A percentile compares a stretch with the other conserved stretches of the same genome.
phyloP scores from a whole-genome alignment of 2,113 vertebrate genomes.

The Petaurus breviceps region DNA sequence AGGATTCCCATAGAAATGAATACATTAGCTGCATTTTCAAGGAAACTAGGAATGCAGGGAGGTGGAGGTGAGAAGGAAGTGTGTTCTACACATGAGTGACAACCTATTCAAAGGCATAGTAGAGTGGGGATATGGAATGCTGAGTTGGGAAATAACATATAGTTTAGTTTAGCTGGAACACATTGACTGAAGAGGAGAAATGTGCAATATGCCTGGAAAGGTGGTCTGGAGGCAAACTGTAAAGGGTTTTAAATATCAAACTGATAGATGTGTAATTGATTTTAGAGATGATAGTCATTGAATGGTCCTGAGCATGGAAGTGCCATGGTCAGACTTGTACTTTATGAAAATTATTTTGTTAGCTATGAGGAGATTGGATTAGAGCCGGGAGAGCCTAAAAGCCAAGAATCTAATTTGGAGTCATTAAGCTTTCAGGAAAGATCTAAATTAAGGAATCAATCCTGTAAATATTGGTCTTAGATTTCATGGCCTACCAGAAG shows the following conservation, averaged over 20 bases:
- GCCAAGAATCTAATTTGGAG: background rate
- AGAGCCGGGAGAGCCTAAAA: background rate
- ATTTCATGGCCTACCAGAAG: background rate
- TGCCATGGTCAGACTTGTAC: no score
- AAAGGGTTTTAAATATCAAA: background rate
- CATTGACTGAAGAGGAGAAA: background rate
- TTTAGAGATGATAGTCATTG: background rate
- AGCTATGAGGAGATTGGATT: background rate
- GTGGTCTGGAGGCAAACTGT: background rate
- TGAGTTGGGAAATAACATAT: background rate
- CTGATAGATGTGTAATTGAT: background rate
- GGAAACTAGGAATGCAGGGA: background rate
- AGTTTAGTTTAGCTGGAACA: background rate
- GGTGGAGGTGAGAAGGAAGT: background rate
- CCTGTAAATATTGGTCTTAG: background rate
- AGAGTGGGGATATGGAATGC: background rate
- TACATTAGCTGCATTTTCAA: background rate
- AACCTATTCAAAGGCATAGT: background rate
- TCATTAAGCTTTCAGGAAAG: background rate
- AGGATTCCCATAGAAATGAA: background rate
- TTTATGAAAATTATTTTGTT: background rate
- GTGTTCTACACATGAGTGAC: background rate
- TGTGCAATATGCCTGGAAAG: background rate
- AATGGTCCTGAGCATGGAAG: background rate
- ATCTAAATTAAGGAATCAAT: background rate